Conservation (phyloP, 2,888 invertebrate genomes). For the Rambutsinella grinnellia region DNA sequence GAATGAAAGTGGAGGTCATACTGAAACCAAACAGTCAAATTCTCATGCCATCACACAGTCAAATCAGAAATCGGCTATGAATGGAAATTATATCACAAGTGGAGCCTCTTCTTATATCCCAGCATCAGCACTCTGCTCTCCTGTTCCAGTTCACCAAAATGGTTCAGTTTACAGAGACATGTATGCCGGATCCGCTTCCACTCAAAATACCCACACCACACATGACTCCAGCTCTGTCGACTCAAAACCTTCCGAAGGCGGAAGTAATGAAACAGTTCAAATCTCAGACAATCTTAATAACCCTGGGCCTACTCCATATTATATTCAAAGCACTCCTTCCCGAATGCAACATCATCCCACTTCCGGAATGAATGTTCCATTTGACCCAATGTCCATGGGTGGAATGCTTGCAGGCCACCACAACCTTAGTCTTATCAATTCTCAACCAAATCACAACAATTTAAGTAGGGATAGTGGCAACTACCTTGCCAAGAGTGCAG, state of each 20-base stretch:
- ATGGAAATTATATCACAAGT: slow-evolving; percentile 61
- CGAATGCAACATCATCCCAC: neutral
- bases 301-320: slow-evolving; percentile 60
- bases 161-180: slow-evolving; percentile 65
- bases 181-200: slow-evolving; percentile 64
- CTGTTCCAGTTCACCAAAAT: slow-evolving; percentile 47
- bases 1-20: slow-evolving; percentile 60
- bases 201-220: slow-evolving; percentile 59
- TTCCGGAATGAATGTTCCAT: slow-evolving; percentile 41
- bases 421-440: slow-evolving; percentile 34
- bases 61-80: slow-evolving; percentile 51
- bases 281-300: slow-evolving; percentile 62
- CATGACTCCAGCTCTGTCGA: slow-evolving; percentile 66
- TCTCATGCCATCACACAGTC: slow-evolving; percentile 19
- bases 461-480: slow-evolving; percentile 53
- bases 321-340: slow-evolving; percentile 31
- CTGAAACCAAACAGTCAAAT: slow-evolving; percentile 33
- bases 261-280: slow-evolving; percentile 65
- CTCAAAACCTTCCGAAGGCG: slow-evolving; percentile 64
- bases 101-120: slow-evolving; percentile 63
- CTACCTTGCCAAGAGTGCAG: slow-evolving; percentile 39
- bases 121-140: slow-evolving; percentile 64
- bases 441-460: slow-evolving; percentile 56
- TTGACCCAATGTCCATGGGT: slow-evolving; percentile 38
- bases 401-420: slow-evolving; percentile 21